Percentiles rank a stretch among this genome's conserved stretches.
These are phyloP conservation scores for Puntigrus tetrazona DNA, from an alignment of 2,113 vertebrate genomes.

Conservation along the genomic window DNA sequence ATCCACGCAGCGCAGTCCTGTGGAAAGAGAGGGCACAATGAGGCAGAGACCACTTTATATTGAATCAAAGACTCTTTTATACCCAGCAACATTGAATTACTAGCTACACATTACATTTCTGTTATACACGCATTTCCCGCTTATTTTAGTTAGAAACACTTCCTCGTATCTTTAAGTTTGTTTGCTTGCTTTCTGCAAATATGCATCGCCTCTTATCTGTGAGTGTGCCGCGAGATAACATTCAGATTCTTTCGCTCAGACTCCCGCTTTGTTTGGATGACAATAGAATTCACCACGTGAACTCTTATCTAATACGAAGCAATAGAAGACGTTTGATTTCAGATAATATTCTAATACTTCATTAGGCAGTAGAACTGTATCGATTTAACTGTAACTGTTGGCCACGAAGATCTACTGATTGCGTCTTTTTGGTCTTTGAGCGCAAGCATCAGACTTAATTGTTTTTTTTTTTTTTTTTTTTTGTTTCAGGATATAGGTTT, in stretches of 20 bases:
- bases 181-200: constrained; percentile 52
- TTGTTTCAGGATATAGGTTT: neutral
- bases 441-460: neutral
- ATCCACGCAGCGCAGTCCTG: constrained; percentile 76
- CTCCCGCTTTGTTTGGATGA: constrained; percentile 16
- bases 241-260: constrained; percentile 45
- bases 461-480: neutral
- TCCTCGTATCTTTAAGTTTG: constrained; percentile 16
- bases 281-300: constrained; percentile 3
- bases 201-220: constrained; percentile 46
- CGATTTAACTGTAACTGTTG: neutral
- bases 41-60: constrained; percentile 50
- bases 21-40: constrained; percentile 54
- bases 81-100: neutral
- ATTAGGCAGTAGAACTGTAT: neutral
- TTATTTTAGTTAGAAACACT: constrained; percentile 5
- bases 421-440: neutral
- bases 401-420: neutral
- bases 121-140: neutral
- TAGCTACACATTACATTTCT: neutral
- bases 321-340: neutral
- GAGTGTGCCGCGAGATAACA: constrained; percentile 38
- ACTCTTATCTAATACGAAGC: neutral
- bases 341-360: neutral
- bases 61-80: neutral